These are phyloP conservation scores for Heliornis fulica DNA, from an alignment of 2,113 vertebrate species.

Conservation along the genomic window DNA sequence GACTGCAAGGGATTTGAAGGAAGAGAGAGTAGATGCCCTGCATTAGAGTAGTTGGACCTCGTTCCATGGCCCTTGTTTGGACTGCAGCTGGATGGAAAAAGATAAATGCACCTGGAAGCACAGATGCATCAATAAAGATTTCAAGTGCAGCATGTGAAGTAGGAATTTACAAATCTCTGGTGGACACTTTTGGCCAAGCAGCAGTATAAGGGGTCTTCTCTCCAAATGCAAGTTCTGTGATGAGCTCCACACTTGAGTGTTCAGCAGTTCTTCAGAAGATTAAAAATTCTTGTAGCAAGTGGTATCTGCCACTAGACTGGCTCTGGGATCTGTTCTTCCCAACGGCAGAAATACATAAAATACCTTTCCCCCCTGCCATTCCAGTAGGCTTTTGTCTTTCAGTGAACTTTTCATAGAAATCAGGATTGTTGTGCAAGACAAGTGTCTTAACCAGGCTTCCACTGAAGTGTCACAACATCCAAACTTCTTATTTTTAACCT, in stretches of 20 bases:
- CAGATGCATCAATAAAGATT: background rate
- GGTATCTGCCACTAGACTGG: background rate
- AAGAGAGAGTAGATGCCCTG: background rate
- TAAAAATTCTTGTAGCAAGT: background rate
- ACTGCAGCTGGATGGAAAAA: background rate
- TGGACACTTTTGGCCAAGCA: background rate
- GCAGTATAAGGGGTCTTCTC: background rate
- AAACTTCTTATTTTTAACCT: slow-evolving; percentile 68
- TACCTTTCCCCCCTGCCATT: background rate
- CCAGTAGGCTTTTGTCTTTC: background rate
- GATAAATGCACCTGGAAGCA: background rate
- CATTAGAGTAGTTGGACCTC: accelerated
- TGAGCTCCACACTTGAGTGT: background rate
- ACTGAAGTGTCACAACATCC: slow-evolving; percentile 60
- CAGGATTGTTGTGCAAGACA: slow-evolving; percentile 20
- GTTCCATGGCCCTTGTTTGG: background rate
- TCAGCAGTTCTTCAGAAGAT: background rate
- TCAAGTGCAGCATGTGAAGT: background rate
- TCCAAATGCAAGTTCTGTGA: background rate
- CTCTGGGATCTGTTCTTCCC: background rate
- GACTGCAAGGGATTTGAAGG: background rate
- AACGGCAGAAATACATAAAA: background rate
- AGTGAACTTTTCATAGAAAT: slow-evolving; percentile 43
- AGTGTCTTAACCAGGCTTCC: slow-evolving; percentile 16
- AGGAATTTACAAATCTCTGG: background rate